Percentiles rank a stretch among this genome's conserved stretches.
Evolutionary conservation across 2,113 vertebrate species (phyloP).

Genomic region (Sula dactylatra): DNA sequence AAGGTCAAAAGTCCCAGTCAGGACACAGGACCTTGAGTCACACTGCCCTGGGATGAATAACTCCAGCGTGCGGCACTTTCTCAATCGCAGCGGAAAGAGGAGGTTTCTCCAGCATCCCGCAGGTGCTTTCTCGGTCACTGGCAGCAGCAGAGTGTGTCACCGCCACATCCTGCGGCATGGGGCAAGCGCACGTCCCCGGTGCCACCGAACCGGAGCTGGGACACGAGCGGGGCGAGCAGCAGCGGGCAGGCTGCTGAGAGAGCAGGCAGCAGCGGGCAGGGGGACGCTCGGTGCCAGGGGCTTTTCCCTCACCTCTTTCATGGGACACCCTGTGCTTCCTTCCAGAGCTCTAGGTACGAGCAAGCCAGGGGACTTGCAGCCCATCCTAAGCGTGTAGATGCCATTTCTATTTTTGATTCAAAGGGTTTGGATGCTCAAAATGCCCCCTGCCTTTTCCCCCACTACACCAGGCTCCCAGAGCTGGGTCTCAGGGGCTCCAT

Average conservation of each 20-base stretch:
- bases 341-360: background rate
- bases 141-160: background rate
- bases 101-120: background rate
- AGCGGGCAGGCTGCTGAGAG: background rate
- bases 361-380: background rate
- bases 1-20: background rate
- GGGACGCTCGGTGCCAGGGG: background rate
- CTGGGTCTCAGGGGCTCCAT: background rate
- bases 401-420: rapidly evolving
- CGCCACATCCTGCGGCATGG: rapidly evolving
- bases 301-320: rapidly evolving
- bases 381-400: rapidly evolving
- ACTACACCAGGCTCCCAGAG: background rate
- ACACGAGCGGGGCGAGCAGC: rapidly evolving
- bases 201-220: background rate
- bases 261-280: background rate
- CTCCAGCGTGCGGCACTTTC: background rate
- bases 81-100: background rate
- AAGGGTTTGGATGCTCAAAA: background rate
- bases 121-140: background rate
- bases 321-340: background rate
- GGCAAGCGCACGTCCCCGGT: background rate
- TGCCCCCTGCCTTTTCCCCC: background rate
- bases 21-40: conserved; percentile 40
- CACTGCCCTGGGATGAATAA: background rate